Conservation (phyloP, 1,140 invertebrate species). For the Nebria ingens region DNA sequence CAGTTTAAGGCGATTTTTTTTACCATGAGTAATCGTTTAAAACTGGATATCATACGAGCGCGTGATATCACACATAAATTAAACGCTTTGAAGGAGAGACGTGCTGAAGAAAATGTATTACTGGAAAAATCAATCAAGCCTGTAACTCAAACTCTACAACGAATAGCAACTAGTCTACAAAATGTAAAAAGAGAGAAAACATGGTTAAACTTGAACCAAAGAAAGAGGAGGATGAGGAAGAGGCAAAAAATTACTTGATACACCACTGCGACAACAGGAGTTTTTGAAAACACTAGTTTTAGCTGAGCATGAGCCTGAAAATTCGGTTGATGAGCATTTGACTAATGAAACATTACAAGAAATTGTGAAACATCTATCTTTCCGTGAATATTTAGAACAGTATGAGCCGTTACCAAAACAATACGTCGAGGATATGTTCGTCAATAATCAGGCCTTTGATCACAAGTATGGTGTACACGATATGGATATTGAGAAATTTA, state of each 20-base stretch:
- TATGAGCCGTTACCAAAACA: constrained; percentile 3
- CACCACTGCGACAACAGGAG: no score
- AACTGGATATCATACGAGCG: not conserved
- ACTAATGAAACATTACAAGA: no score
- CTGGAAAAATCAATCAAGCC: not conserved
- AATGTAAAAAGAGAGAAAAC: not conserved
- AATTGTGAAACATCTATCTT: no score
- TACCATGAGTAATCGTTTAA: not conserved
- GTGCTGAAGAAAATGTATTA: not conserved
- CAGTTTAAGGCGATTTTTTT: no score
- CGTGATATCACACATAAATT: not conserved
- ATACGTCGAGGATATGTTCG: constrained; percentile 10
- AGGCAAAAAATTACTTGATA: no score
- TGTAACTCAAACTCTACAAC: not conserved
- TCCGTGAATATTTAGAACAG: constrained; percentile 9
- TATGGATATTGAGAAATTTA: constrained; percentile 14
- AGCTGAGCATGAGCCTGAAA: no score
- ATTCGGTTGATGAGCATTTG: no score
- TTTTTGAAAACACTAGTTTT: no score
- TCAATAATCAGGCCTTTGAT: constrained; percentile 4
- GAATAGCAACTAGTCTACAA: not conserved
- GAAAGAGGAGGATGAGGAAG: not conserved
- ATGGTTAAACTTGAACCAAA: not conserved
- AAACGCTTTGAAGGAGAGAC: not conserved
- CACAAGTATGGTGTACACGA: constrained; percentile 17